These are phyloP conservation scores for Pyrocoelia pectoralis DNA, from an alignment of 2,888 invertebrate genomes.

Conservation along the genomic window DNA sequence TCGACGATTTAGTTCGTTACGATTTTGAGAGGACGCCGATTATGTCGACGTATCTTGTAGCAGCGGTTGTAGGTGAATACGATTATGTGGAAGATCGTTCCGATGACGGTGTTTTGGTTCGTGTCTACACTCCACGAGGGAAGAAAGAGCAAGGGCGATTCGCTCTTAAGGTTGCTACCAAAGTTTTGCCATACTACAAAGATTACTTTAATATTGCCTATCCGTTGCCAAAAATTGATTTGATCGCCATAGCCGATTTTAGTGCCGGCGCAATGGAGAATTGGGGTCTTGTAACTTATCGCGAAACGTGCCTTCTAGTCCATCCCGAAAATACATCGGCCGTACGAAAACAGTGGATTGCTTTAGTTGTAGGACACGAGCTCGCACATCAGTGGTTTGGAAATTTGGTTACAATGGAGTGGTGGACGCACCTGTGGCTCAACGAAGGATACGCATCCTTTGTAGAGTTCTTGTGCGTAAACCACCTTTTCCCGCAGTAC, in stretches of 20 bases:
- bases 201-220: constrained; percentile 94
- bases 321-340: constrained; percentile 91
- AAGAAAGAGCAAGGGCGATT: constrained; percentile 92
- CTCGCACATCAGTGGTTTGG: constrained; percentile 98
- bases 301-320: constrained; percentile 89
- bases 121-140: constrained; percentile 86
- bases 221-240: constrained; percentile 94
- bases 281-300: constrained; percentile 91
- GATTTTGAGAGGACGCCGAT: constrained; percentile 86
- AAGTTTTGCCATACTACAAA: constrained; percentile 91
- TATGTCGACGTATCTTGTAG: constrained; percentile 95
- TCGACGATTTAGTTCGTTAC: constrained; percentile 42
- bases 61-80: constrained; percentile 93
- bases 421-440: constrained; percentile 97
- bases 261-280: constrained; percentile 97
- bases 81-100: constrained; percentile 88
- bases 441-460: constrained; percentile 91
- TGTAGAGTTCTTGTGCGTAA: constrained; percentile 93
- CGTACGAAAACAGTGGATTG: constrained; percentile 82
- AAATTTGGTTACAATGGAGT: constrained; percentile 96
- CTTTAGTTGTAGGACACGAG: constrained; percentile 89
- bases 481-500: constrained; percentile 91
- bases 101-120: constrained; percentile 79
- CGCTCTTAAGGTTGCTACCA: constrained; percentile 88
- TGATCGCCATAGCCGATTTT: constrained; percentile 95